These are phyloP conservation scores for Tiliqua scincoides DNA, from an alignment of 2,113 vertebrate species.

Conservation along the genomic window DNA sequence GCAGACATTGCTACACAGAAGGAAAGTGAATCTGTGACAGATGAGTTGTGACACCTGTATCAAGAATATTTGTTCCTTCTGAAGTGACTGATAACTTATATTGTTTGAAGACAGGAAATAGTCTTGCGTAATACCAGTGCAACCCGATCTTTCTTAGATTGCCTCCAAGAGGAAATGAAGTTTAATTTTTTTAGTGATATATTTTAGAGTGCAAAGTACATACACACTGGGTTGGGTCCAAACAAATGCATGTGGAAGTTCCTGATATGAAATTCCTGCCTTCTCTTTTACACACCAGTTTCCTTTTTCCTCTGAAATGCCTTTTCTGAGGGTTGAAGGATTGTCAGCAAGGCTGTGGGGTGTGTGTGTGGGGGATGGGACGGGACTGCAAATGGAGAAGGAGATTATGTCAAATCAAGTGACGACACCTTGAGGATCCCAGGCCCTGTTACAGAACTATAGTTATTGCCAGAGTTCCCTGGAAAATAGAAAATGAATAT, in stretches of 20 bases:
- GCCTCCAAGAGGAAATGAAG: slow-evolving; percentile 61
- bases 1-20: slow-evolving; percentile 41
- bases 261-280: slow-evolving; percentile 24
- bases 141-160: slow-evolving; percentile 24
- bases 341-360: not conserved
- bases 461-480: not conserved
- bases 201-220: slow-evolving; percentile 62
- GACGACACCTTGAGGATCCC: not conserved
- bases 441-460: not conserved
- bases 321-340: too few species aligned
- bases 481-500: not conserved
- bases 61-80: slow-evolving; percentile 48
- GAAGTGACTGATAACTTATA: slow-evolving; percentile 40
- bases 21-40: slow-evolving; percentile 33
- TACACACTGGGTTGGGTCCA: not conserved
- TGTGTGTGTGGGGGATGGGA: not conserved
- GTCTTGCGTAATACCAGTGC: slow-evolving; percentile 36
- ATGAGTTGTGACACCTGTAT: slow-evolving; percentile 41
- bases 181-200: slow-evolving; percentile 61
- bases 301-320: not conserved
- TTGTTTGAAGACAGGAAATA: slow-evolving; percentile 27
- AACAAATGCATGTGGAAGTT: slow-evolving; percentile 32
- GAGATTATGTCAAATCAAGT: too few species aligned
- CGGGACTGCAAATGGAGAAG: too few species aligned
- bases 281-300: slow-evolving; percentile 10